Conservation (phyloP, 2,888 invertebrate genomes). For the Pantelozetes paolii region DNA sequence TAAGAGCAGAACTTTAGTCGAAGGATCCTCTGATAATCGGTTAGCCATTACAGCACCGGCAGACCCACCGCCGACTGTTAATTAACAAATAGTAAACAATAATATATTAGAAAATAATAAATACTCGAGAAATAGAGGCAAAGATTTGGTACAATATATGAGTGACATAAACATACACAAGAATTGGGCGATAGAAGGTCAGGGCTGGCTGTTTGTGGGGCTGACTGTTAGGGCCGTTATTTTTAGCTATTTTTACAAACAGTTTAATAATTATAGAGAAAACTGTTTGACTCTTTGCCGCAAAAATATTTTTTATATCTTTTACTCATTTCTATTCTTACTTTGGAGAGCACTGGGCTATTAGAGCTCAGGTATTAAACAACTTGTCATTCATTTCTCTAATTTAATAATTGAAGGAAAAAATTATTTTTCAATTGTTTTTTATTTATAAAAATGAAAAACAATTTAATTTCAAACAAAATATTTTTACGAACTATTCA, state of each 20-base stretch:
- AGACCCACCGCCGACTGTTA: conserved; percentile 75
- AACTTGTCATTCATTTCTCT: too few relatives aligned
- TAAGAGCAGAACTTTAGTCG: conserved; percentile 47
- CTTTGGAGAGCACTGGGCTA: too few relatives aligned
- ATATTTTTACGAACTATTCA: conserved; percentile 1
- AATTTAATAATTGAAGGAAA: too few relatives aligned
- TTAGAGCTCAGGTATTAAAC: not conserved
- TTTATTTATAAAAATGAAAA: too few relatives aligned
- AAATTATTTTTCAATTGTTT: too few relatives aligned
- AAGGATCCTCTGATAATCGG: conserved; percentile 57
- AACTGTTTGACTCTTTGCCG: too few relatives aligned
- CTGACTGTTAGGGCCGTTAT: not conserved
- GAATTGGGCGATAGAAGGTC: conserved; percentile 19
- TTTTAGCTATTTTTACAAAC: not conserved
- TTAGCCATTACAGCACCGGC: conserved; percentile 82
- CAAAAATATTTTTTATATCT: too few relatives aligned
- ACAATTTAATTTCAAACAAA: not conserved
- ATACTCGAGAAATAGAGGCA: not conserved
- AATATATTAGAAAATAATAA: not conserved
- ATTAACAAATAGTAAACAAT: conserved; percentile 27
- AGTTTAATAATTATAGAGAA: not conserved
- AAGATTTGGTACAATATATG: conserved; percentile 15
- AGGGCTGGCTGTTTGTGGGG: conserved; percentile 5
- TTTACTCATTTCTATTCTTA: too few relatives aligned
- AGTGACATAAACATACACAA: conserved; percentile 26